Evolutionary conservation across 2,888 invertebrate genomes (phyloP).

Genomic region (Lepidocyrtinus sp.): DNA sequence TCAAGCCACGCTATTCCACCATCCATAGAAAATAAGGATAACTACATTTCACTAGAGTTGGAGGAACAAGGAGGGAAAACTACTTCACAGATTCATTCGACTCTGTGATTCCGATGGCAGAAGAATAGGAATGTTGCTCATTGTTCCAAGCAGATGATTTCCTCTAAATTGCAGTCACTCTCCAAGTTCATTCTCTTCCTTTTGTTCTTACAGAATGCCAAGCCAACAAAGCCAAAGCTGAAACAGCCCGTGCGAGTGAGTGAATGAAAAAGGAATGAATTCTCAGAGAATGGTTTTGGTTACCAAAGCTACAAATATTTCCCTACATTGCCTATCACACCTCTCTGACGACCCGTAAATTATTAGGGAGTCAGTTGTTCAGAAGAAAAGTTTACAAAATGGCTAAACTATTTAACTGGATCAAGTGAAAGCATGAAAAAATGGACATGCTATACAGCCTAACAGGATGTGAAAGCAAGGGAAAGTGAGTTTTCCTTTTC

Average conservation of each 20-base stretch:
- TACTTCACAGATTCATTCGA: not conserved
- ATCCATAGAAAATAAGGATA: conserved; percentile 39
- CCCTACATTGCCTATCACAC: not conserved
- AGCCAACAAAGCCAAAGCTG: not conserved
- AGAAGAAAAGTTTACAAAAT: not conserved
- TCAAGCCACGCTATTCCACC: conserved; percentile 28
- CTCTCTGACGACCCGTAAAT: conserved; percentile 14
- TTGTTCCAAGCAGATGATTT: conserved; percentile 50
- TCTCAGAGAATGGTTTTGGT: not conserved
- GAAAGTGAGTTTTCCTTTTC: not conserved
- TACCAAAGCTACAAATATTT: too few relatives aligned
- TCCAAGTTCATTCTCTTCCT: conserved; percentile 15
- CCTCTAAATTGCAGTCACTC: conserved; percentile 17
- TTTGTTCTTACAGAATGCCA: conserved; percentile 14
- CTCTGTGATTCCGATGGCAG: not conserved
- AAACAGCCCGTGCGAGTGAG: not conserved
- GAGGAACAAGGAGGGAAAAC: too few relatives aligned
- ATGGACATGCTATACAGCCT: not conserved
- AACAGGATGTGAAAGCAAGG: not conserved
- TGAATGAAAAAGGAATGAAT: conserved; percentile 2
- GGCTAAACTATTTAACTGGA: not conserved
- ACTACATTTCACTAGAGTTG: conserved; percentile 39
- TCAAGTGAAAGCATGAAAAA: not conserved
- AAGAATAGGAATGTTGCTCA: conserved; percentile 32
- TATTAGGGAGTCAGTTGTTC: not conserved